Percentiles rank a stretch among this genome's conserved stretches.
phyloP scores from a whole-genome alignment of 2,888 invertebrate species.

The Pasiphila rectangulata region DNA sequence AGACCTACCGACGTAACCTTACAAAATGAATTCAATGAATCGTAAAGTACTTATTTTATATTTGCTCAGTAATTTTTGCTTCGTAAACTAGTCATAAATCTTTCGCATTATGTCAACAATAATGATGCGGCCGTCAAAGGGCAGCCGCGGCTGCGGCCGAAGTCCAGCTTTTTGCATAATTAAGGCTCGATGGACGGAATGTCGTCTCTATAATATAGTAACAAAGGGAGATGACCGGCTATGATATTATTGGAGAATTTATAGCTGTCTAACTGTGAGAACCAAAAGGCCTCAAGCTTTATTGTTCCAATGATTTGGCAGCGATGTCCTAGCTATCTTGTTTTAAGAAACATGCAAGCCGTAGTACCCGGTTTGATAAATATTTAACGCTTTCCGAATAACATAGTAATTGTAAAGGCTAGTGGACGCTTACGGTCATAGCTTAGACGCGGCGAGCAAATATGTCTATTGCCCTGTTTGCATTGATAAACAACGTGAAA shows the following conservation, averaged over 20 bases:
- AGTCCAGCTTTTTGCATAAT: slow-evolving; percentile 80
- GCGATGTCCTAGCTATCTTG: slow-evolving; percentile 23
- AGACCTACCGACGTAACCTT: too few species aligned
- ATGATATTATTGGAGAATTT: slow-evolving; percentile 65
- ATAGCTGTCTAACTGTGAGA: slow-evolving; percentile 58
- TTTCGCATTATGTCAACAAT: slow-evolving; percentile 76
- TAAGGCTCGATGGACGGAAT: slow-evolving; percentile 67
- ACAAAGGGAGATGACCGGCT: slow-evolving; percentile 76
- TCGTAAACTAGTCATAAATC: slow-evolving; percentile 50
- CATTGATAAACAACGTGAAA: slow-evolving; percentile 74
- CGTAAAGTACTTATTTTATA: slow-evolving; percentile 43
- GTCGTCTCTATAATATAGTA: slow-evolving; percentile 74
- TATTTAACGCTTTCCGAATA: slow-evolving; percentile 2
- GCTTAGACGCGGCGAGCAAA: slow-evolving; percentile 58
- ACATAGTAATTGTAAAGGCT: slow-evolving; percentile 47
- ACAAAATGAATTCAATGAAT: slow-evolving; percentile 11
- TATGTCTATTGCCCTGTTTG: slow-evolving; percentile 66
- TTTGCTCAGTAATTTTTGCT: slow-evolving; percentile 60
- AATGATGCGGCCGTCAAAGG: slow-evolving; percentile 76
- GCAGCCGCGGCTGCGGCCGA: slow-evolving; percentile 64
- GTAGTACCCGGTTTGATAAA: slow-evolving; percentile 20
- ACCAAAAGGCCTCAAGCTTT: slow-evolving; percentile 27
- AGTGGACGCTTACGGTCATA: slow-evolving; percentile 50
- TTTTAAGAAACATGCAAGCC: neutral
- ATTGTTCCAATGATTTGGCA: slow-evolving; percentile 16